phyloP scores from a whole-genome alignment of 64 coral and sea anemone genomes.

The Stylophora pistillata region DNA sequence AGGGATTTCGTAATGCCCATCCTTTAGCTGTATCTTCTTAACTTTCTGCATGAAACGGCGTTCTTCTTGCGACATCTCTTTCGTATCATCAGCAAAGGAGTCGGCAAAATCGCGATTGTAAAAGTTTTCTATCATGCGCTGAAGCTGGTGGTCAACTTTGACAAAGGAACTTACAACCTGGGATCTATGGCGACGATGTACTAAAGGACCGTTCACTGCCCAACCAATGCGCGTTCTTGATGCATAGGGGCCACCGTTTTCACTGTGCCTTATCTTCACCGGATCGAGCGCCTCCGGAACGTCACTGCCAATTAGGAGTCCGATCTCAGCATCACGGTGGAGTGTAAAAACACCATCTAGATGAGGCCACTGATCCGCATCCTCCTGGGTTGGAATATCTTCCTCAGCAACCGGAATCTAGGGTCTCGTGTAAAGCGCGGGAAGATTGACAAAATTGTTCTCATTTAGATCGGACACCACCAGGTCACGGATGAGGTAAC shows the following conservation, averaged over 20 bases:
- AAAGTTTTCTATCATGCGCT: neutral
- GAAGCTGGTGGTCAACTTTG: neutral
- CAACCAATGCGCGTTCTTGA: slow-evolving; percentile 3
- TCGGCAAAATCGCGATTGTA: slow-evolving; percentile 28
- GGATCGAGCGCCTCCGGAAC: no score
- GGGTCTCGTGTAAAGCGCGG: no score
- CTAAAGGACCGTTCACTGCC: slow-evolving; percentile 16
- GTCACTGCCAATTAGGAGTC: no score
- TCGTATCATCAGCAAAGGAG: neutral
- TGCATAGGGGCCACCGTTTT: neutral
- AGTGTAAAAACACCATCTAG: no score
- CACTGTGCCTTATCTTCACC: no score
- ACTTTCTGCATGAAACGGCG: neutral
- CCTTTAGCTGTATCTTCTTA: neutral
- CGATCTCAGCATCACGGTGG: no score
- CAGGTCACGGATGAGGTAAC: no score
- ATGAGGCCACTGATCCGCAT: no score
- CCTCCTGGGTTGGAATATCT: no score
- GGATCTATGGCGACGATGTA: neutral
- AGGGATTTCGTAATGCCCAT: slow-evolving; percentile 6
- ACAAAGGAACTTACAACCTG: neutral
- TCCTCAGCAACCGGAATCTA: no score
- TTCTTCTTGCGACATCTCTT: neutral
- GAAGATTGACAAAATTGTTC: no score
- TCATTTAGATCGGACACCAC: no score